phyloP scores from a whole-genome alignment of 2,888 invertebrate genomes.

The Caradrina kadenii region DNA sequence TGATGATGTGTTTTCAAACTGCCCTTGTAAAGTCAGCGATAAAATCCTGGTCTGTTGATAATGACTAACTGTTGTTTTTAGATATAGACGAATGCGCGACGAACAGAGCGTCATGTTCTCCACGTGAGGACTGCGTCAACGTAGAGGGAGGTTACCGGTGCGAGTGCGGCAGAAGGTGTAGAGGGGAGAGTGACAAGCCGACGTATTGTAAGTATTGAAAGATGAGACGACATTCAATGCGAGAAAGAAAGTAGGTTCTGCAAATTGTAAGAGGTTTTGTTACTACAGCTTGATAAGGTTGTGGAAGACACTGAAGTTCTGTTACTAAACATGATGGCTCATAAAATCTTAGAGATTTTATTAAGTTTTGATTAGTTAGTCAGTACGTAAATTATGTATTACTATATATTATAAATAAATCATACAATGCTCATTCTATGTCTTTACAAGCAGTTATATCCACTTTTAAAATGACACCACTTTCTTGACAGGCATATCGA shows the following conservation, averaged over 20 bases:
- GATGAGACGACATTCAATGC: background rate
- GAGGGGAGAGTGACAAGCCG: slow-evolving; percentile 68
- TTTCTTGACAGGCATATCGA: too few relatives aligned
- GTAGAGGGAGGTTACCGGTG: slow-evolving; percentile 95
- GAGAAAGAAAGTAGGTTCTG: background rate
- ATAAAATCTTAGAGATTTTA: too few relatives aligned
- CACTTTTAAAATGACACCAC: too few relatives aligned
- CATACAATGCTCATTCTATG: too few relatives aligned
- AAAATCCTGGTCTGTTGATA: background rate
- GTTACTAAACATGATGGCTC: too few relatives aligned
- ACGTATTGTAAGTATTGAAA: slow-evolving; percentile 66
- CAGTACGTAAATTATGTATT: too few relatives aligned
- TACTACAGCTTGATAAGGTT: too few relatives aligned
- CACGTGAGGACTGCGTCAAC: slow-evolving; percentile 92
- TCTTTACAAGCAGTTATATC: too few relatives aligned
- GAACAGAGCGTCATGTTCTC: slow-evolving; percentile 82
- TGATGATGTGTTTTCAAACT: too few relatives aligned
- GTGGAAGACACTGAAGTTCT: too few relatives aligned
- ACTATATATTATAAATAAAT: too few relatives aligned
- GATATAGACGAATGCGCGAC: slow-evolving; percentile 95
- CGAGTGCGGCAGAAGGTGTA: slow-evolving; percentile 78
- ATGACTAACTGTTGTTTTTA: slow-evolving; percentile 70
- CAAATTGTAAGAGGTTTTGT: background rate
- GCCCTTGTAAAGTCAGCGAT: background rate
- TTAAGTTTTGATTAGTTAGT: too few relatives aligned